Evolutionary conservation across 2,888 invertebrate genomes (phyloP).

Genomic region (Hylaea fasciaria): DNA sequence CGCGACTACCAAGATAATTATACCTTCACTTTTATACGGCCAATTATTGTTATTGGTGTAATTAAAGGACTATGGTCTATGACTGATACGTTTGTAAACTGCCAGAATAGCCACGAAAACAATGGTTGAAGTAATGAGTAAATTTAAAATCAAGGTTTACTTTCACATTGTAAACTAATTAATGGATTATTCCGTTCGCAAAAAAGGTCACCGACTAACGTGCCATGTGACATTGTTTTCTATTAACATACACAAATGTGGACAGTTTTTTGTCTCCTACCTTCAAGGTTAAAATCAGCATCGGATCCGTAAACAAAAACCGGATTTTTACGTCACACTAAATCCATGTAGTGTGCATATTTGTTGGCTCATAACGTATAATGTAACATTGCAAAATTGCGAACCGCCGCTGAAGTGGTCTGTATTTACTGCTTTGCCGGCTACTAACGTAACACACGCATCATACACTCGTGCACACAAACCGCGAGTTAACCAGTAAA

Average conservation of each 20-base stretch:
- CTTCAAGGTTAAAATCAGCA: slow-evolving; percentile 71
- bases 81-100: slow-evolving; percentile 5
- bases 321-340: slow-evolving; percentile 71
- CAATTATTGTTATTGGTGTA: slow-evolving; percentile 2
- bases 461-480: slow-evolving; percentile 59
- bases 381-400: slow-evolving; percentile 54
- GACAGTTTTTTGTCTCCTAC: slow-evolving; percentile 59
- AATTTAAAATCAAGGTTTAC: slow-evolving; percentile 24
- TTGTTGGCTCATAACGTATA: slow-evolving; percentile 58
- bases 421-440: slow-evolving; percentile 64
- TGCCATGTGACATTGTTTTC: slow-evolving; percentile 34
- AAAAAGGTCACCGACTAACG: slow-evolving; percentile 28
- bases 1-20: slow-evolving; percentile 1
- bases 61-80: not conserved
- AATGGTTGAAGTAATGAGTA: slow-evolving; percentile 24
- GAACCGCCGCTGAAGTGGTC: slow-evolving; percentile 48
- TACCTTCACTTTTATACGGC: not conserved
- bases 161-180: slow-evolving; percentile 21
- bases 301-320: slow-evolving; percentile 74
- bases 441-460: slow-evolving; percentile 55
- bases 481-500: slow-evolving; percentile 56
- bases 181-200: slow-evolving; percentile 21
- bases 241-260: slow-evolving; percentile 39
- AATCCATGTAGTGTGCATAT: slow-evolving; percentile 64
- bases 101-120: slow-evolving; percentile 8